Evolutionary conservation across 2,888 invertebrate genomes (phyloP).

Genomic region (Nycteola revayana): DNA sequence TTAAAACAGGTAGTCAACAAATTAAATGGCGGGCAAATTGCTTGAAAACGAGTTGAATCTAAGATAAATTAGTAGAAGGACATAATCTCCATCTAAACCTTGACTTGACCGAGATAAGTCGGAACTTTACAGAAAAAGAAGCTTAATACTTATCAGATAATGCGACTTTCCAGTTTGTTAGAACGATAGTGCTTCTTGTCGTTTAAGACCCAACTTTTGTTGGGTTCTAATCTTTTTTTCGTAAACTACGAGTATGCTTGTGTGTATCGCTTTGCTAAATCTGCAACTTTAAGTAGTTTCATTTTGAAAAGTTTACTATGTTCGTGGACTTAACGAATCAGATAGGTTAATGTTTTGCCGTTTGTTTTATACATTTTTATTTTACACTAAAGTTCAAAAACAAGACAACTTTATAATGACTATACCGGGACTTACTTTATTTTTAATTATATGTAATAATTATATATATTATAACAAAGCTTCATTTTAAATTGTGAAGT

Average conservation of each 20-base stretch:
- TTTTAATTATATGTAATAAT: too few relatives aligned
- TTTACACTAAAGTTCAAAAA: too few relatives aligned
- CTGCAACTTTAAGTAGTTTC: conserved; percentile 24
- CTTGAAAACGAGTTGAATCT: conserved; percentile 22
- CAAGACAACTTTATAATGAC: too few relatives aligned
- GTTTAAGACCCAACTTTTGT: conserved; percentile 35
- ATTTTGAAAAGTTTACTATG: neutral
- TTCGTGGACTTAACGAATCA: too few relatives aligned
- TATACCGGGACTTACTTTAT: too few relatives aligned
- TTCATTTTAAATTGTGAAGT: too few relatives aligned
- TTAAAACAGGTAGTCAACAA: conserved; percentile 8
- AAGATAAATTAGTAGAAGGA: conserved; percentile 34
- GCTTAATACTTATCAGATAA: conserved; percentile 40
- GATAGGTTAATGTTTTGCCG: too few relatives aligned
- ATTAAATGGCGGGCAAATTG: conserved; percentile 25
- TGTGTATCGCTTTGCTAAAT: conserved; percentile 30
- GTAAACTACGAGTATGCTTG: conserved; percentile 23
- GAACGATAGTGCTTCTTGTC: conserved; percentile 34
- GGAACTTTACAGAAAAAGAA: conserved; percentile 34
- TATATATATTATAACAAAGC: too few relatives aligned
- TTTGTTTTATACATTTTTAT: too few relatives aligned
- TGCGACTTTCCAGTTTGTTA: conserved; percentile 36
- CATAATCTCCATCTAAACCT: conserved; percentile 31
- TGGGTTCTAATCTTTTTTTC: conserved; percentile 36
- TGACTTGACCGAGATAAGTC: conserved; percentile 36